Conservation (phyloP, 2,113 vertebrate species). For the Menura novaehollandiae region DNA sequence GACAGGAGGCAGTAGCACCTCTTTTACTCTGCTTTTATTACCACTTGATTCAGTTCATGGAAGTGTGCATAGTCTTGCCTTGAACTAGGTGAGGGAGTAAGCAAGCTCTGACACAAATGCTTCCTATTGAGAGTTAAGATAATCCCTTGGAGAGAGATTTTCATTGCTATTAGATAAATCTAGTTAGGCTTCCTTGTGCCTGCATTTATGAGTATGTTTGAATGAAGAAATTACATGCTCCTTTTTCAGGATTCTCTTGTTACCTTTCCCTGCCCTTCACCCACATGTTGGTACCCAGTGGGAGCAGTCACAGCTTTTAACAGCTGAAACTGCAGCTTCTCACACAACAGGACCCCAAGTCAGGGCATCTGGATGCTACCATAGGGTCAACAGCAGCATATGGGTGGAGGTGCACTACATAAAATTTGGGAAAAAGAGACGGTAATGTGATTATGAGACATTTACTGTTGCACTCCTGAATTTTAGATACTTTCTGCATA, state of each 20-base stretch:
- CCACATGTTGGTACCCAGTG: accelerated
- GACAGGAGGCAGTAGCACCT: neutral
- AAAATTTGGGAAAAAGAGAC: neutral
- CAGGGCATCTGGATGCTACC: neutral
- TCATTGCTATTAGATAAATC: neutral
- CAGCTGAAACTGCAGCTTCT: neutral
- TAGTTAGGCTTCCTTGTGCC: neutral
- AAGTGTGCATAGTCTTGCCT: neutral
- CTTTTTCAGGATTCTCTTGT: neutral
- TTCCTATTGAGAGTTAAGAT: neutral
- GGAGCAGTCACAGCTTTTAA: neutral
- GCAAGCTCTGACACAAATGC: neutral
- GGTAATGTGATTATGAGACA: neutral
- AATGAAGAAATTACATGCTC: neutral
- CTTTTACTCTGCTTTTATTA: neutral
- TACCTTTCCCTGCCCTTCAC: neutral
- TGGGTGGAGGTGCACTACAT: neutral
- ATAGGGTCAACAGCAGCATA: neutral
- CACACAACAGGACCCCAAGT: accelerated
- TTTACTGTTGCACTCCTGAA: accelerated
- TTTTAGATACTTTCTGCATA: neutral
- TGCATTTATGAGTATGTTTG: neutral
- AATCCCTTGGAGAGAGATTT: neutral
- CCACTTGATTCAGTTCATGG: neutral
- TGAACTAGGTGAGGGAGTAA: neutral